phyloP scores from a whole-genome alignment of 2,113 vertebrate genomes.

The Alces alces region DNA sequence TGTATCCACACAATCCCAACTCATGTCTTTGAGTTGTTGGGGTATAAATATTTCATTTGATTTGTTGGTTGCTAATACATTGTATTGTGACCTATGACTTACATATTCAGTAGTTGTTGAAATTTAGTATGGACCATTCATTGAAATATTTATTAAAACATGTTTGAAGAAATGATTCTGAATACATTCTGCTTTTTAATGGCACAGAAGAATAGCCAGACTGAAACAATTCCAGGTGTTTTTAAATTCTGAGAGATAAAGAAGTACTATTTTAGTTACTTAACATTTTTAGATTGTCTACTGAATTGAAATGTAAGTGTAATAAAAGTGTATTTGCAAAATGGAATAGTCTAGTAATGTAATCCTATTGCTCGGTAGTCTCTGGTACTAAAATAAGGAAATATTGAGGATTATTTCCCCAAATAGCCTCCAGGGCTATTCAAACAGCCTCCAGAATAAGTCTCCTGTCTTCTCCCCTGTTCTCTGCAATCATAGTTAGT shows the following conservation, averaged over 20 bases:
- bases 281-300: conserved; percentile 28
- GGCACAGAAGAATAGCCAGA: background rate
- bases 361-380: background rate
- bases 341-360: background rate
- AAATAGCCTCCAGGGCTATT: background rate
- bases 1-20: too few relatives aligned
- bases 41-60: background rate
- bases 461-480: background rate
- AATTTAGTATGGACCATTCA: background rate
- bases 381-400: background rate
- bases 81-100: background rate
- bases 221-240: background rate
- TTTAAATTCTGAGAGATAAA: background rate
- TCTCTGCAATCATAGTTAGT: background rate
- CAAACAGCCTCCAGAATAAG: background rate
- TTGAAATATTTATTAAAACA: conserved; percentile 17
- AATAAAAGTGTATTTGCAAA: conserved; percentile 18
- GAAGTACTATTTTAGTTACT: background rate
- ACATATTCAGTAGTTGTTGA: background rate
- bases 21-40: background rate
- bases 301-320: background rate
- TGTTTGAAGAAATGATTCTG: background rate
- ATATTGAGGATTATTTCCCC: background rate
- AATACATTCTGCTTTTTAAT: background rate
- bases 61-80: background rate